phyloP scores from a whole-genome alignment of 2,797 vertebrate genomes.

The Poecilia picta region DNA sequence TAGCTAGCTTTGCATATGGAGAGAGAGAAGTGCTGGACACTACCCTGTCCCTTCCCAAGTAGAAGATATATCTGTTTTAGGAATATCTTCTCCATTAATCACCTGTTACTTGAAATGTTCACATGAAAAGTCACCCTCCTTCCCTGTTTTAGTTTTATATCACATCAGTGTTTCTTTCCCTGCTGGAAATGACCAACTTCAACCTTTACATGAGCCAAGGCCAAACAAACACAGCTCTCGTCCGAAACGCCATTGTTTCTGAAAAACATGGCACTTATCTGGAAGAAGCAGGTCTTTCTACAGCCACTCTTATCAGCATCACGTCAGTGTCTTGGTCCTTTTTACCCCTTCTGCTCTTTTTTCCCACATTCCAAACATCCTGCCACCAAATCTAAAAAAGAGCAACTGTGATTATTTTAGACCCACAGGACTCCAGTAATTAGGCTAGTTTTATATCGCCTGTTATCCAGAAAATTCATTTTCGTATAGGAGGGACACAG shows the following conservation, averaged over 20 bases:
- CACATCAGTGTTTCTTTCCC: not conserved
- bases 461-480: not conserved
- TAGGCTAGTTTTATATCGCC: not conserved
- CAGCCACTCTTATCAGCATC: constrained; percentile 30
- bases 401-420: not conserved
- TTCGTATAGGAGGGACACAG: not conserved
- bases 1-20: not conserved
- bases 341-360: not conserved
- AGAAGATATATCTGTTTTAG: not conserved
- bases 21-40: not conserved
- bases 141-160: not conserved
- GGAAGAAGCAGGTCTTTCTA: constrained; percentile 31
- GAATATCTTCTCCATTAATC: constrained; percentile 3
- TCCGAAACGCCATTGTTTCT: constrained; percentile 36
- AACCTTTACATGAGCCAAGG: not conserved
- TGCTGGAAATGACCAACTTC: not conserved
- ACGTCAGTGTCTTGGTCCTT: not conserved
- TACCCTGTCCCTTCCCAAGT: not conserved
- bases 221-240: constrained; percentile 16
- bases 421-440: not conserved
- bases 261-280: constrained; percentile 42
- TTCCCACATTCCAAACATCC: not conserved
- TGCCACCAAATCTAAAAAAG: not conserved
- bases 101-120: not conserved
- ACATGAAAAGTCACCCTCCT: not conserved